Evolutionary conservation across 2,113 vertebrate genomes (phyloP), one percentile per base, ranked within the genome.

Genomic region (Rhinopomastus cyanomelas): DNA sequence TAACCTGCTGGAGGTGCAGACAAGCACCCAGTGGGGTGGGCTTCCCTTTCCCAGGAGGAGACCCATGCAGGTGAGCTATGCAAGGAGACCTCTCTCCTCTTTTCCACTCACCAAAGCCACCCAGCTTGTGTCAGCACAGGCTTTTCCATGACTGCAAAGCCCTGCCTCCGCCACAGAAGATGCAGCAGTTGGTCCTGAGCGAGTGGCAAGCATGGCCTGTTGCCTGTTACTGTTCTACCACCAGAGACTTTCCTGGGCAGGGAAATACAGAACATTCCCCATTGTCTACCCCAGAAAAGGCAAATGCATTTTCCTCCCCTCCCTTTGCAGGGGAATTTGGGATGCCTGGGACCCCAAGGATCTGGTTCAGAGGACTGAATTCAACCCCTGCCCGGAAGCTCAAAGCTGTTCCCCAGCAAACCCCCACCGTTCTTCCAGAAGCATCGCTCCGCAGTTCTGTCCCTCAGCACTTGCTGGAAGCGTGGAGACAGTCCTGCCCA

Each of bases 401-500:
- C 0, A 0, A 22, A 17, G 25, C 66, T 86, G 7, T 39, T 14
- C 78, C 62, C 65, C 17, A 5, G 48, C 34, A 73, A 1, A 1
- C 13, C 34, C 19, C 42, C 29, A 12, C 51, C 26, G 9, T 30
- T 13, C 14, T 87, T 92, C 95, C 82, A 81, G 84, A 91, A 88
- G 76, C 89, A 86, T 94, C 84, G 12, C 82, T 94, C 52, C 0
- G 19, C 90, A 77, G 42, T 82, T 39, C 67, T 86, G 60, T 87
- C 12, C 6, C 42, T 67, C 82, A 92, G 66, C 59, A 67, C 55
- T 78, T 86, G 81, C 81, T 0, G 64, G 67, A 82, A 96, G 91
- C 89, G 85, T 87, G 89, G 91, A 90, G 89, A 87, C 32, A 8
- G 42, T 92, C 52, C 87, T 89, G 91, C 94, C 95, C 87, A 93